Evolutionary conservation across 2,888 invertebrate species (phyloP).

Genomic region (Thera obeliscata): DNA sequence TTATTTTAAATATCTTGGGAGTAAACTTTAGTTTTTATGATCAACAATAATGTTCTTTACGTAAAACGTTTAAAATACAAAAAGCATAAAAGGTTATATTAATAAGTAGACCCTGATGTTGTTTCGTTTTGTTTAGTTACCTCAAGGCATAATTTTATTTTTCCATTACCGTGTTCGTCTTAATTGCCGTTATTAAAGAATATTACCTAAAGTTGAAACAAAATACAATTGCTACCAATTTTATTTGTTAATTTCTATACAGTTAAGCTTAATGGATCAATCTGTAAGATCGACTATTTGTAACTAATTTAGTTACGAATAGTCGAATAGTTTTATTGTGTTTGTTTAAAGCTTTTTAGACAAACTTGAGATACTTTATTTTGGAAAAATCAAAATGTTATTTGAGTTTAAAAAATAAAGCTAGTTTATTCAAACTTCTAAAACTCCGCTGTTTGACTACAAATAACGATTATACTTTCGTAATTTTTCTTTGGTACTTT

Average conservation of each 20-base stretch:
- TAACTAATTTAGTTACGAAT: constrained; percentile 16
- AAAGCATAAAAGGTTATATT: constrained; percentile 35
- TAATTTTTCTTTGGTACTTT: too few species aligned
- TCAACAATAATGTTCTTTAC: constrained; percentile 16
- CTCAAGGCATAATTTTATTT: constrained; percentile 58
- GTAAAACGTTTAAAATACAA: constrained; percentile 24
- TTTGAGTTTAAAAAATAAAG: not conserved
- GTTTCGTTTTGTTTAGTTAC: constrained; percentile 48
- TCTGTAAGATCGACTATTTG: constrained; percentile 24
- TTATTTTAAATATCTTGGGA: not conserved
- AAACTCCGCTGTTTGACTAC: too few species aligned
- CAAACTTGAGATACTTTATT: constrained; percentile 18
- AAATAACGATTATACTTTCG: too few species aligned
- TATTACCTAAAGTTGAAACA: constrained; percentile 43
- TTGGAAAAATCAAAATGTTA: constrained; percentile 6
- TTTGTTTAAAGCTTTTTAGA: constrained; percentile 10
- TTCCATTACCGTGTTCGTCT: constrained; percentile 60
- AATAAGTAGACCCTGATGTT: constrained; percentile 41
- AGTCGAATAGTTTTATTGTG: constrained; percentile 11
- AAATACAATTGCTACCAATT: constrained; percentile 35
- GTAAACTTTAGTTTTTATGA: not conserved
- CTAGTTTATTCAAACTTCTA: not conserved
- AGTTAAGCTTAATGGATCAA: constrained; percentile 50
- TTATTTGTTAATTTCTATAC: constrained; percentile 47
- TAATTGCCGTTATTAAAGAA: constrained; percentile 60